Percentiles rank a stretch among this genome's conserved stretches.
Evolutionary conservation across 1,140 invertebrate genomes (phyloP).

Genomic region (Drosophila nasuta): DNA sequence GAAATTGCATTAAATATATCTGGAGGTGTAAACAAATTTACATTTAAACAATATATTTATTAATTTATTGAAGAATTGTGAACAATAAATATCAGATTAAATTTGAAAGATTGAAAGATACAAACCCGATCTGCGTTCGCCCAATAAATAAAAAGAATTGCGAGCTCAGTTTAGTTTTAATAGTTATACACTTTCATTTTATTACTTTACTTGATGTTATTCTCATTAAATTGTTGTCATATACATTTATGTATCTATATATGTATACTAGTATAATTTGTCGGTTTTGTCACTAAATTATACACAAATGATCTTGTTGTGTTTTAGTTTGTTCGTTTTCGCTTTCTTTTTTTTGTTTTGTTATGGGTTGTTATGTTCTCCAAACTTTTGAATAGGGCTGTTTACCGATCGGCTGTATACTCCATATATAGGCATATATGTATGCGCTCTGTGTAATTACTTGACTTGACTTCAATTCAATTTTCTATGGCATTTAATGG

Average conservation of each 20-base stretch:
- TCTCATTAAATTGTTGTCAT: constrained; percentile 78
- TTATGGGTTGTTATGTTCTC: constrained; percentile 34
- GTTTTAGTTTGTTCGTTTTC: constrained; percentile 17
- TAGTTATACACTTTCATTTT: constrained; percentile 82
- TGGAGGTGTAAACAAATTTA: too few species aligned
- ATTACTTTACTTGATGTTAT: constrained; percentile 81
- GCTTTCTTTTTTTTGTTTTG: constrained; percentile 18
- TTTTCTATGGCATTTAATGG: constrained; percentile 38
- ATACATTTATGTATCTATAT: constrained; percentile 59
- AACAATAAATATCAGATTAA: too few species aligned
- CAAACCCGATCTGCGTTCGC: not conserved
- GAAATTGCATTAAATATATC: too few species aligned
- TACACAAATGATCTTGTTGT: constrained; percentile 67
- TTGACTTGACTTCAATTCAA: constrained; percentile 26
- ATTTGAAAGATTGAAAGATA: not conserved
- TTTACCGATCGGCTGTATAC: constrained; percentile 22
- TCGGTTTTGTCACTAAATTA: constrained; percentile 61
- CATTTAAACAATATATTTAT: too few species aligned
- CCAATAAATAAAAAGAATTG: constrained; percentile 34
- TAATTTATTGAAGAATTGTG: too few species aligned
- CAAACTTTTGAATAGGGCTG: constrained; percentile 30
- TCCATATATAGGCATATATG: constrained; percentile 34
- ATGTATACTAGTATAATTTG: constrained; percentile 50
- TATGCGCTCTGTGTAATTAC: constrained; percentile 31
- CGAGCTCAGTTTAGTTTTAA: constrained; percentile 66